Conservation (phyloP, 2,113 vertebrate species). For the Menura novaehollandiae region DNA sequence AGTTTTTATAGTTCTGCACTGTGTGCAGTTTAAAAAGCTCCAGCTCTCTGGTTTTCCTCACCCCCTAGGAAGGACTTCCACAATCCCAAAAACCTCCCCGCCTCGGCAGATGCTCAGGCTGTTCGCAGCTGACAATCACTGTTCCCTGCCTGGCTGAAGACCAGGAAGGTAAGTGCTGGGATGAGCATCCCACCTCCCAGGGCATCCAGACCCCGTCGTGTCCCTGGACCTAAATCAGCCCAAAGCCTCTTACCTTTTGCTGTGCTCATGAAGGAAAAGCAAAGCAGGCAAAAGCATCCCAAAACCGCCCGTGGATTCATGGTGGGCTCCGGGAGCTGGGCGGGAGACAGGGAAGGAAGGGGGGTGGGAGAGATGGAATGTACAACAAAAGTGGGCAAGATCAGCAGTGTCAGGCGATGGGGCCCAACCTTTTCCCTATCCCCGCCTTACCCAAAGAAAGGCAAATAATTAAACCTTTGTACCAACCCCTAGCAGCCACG, state of each 20-base stretch:
- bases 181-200: neutral
- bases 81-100: accelerated
- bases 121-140: neutral
- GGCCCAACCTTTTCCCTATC: neutral
- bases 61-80: neutral
- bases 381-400: neutral
- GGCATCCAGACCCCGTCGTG: accelerated
- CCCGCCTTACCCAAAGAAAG: neutral
- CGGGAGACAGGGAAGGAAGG: neutral
- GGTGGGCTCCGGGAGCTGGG: neutral
- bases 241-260: constrained; percentile 31
- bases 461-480: constrained; percentile 57
- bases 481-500: neutral
- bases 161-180: neutral
- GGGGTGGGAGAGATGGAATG: neutral
- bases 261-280: neutral
- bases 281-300: neutral
- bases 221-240: neutral
- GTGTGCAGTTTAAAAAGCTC: neutral
- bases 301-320: neutral
- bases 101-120: neutral
- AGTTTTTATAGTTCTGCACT: neutral
- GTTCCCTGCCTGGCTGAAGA: neutral
- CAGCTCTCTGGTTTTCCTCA: neutral
- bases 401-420: neutral